Percentiles rank a stretch among this genome's conserved stretches.
Evolutionary conservation across 2,113 vertebrate genomes (phyloP).

Genomic region (Lepisosteus oculatus): DNA sequence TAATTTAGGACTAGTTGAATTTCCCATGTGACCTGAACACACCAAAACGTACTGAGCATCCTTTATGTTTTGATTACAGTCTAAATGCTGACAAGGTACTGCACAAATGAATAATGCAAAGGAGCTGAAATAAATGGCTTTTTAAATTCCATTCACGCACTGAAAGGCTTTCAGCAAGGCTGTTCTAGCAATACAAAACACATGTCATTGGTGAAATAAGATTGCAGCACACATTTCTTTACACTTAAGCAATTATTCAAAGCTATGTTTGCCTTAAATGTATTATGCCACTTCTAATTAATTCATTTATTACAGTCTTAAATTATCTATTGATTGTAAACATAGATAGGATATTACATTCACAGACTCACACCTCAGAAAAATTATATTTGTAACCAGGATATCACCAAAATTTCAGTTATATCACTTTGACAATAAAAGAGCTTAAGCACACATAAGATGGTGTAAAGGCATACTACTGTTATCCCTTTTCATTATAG

Average conservation of each 20-base stretch:
- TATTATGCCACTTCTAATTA: too few species aligned
- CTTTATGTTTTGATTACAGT: slow-evolving; percentile 71
- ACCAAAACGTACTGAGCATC: slow-evolving; percentile 53
- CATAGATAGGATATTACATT: background rate
- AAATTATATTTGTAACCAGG: too few species aligned
- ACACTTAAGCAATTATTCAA: too few species aligned
- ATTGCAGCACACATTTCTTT: too few species aligned
- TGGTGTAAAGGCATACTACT: too few species aligned
- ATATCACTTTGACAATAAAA: too few species aligned
- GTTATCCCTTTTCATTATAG: too few species aligned
- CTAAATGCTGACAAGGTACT: slow-evolving; percentile 59
- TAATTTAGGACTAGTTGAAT: slow-evolving; percentile 39
- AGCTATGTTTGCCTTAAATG: slow-evolving; percentile 44
- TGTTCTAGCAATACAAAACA: slow-evolving; percentile 65
- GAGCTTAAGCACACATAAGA: too few species aligned
- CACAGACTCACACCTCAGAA: too few species aligned
- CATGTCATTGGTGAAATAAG: slow-evolving; percentile 50
- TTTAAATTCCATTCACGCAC: slow-evolving; percentile 52
- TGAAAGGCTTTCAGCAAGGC: slow-evolving; percentile 51
- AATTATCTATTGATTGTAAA: background rate
- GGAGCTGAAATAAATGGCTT: slow-evolving; percentile 45
- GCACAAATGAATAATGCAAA: slow-evolving; percentile 71
- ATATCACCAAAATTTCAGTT: too few species aligned
- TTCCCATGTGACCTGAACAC: slow-evolving; percentile 49
- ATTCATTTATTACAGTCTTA: slow-evolving; percentile 28